phyloP scores from a whole-genome alignment of 2,888 invertebrate species.

The Cancer borealis region DNA sequence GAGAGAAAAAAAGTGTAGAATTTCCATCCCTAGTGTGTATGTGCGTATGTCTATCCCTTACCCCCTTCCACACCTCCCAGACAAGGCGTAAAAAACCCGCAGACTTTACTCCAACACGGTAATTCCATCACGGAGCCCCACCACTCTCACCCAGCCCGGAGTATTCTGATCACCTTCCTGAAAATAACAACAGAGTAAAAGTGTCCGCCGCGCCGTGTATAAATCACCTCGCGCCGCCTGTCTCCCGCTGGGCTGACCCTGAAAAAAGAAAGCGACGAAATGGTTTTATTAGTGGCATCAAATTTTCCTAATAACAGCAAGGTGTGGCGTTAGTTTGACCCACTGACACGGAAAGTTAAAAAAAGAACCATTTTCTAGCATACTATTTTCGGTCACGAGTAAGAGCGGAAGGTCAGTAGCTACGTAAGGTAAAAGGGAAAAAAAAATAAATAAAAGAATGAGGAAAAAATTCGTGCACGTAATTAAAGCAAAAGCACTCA shows the following conservation, averaged over 20 bases:
- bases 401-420: background rate
- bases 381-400: background rate
- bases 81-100: background rate
- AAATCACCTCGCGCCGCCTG: background rate
- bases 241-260: background rate
- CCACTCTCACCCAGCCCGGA: background rate
- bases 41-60: no score
- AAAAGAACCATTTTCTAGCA: background rate
- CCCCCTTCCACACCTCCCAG: background rate
- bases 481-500: background rate
- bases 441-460: background rate
- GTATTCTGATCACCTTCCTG: background rate
- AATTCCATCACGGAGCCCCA: background rate
- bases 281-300: background rate
- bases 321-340: background rate
- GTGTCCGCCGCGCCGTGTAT: background rate
- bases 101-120: slow-evolving; percentile 2
- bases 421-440: background rate
- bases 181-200: background rate
- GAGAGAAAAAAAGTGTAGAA: background rate
- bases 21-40: background rate
- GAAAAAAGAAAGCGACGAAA: background rate
- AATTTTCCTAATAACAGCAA: background rate
- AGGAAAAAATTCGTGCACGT: background rate
- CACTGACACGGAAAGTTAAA: background rate